Conservation (phyloP, 2,888 invertebrate genomes). For the Coenonympha glycerion region DNA sequence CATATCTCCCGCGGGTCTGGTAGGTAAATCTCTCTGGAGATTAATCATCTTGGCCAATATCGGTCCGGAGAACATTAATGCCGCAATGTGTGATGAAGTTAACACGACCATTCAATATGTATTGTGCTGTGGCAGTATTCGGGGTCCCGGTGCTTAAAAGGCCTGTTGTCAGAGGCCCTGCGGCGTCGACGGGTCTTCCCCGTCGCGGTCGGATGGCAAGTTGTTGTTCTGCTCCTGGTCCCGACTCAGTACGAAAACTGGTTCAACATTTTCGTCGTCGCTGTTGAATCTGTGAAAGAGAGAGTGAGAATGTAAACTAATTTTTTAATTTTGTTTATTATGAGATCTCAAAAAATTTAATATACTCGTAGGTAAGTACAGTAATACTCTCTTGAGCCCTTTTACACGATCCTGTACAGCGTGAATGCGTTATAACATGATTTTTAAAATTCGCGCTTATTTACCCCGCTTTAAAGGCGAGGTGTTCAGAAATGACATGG, state of each 20-base stretch:
- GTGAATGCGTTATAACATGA: too few species aligned
- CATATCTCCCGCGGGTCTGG: too few species aligned
- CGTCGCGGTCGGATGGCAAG: constrained; percentile 42
- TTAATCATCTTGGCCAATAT: too few species aligned
- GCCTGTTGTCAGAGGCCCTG: constrained; percentile 39
- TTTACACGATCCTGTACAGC: too few species aligned
- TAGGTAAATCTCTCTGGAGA: too few species aligned
- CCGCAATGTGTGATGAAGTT: constrained; percentile 1
- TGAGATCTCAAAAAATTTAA: too few species aligned
- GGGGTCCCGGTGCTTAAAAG: constrained; percentile 9
- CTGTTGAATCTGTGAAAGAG: constrained; percentile 47
- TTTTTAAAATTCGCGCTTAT: too few species aligned
- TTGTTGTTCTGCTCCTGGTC: constrained; percentile 60
- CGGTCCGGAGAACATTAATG: not conserved
- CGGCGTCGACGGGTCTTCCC: constrained; percentile 31
- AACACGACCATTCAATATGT: constrained; percentile 10
- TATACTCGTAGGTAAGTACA: too few species aligned
- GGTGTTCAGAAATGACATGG: too few species aligned
- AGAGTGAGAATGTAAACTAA: constrained; percentile 14
- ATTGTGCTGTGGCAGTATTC: constrained; percentile 1
- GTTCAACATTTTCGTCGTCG: constrained; percentile 60
- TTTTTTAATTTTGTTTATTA: too few species aligned
- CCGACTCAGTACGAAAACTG: constrained; percentile 51
- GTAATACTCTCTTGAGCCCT: too few species aligned
- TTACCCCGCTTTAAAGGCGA: too few species aligned